These are phyloP conservation scores for Hyla sarda DNA, from an alignment of 2,113 vertebrate genomes.

Conservation along the genomic window DNA sequence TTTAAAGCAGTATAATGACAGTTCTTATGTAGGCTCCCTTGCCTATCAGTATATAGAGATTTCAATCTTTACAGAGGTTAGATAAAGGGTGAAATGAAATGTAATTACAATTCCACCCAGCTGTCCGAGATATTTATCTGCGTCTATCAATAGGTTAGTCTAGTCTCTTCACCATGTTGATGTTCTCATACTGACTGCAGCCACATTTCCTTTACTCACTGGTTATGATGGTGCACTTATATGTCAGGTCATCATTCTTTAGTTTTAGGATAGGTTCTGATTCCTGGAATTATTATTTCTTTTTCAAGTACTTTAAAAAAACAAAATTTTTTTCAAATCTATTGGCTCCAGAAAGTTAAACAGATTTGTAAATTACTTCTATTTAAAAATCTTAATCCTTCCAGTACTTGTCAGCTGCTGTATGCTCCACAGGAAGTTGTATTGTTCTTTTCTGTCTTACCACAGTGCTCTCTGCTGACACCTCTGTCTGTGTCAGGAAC, in stretches of 20 bases:
- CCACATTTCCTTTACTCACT: background rate
- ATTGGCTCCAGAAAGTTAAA: too few species aligned
- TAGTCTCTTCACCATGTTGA: background rate
- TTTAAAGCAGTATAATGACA: slow-evolving; percentile 36
- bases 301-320: too few species aligned
- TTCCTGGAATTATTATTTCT: background rate
- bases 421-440: too few species aligned
- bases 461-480: too few species aligned
- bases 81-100: slow-evolving; percentile 22
- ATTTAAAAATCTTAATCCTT: too few species aligned
- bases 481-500: too few species aligned
- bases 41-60: slow-evolving; percentile 38
- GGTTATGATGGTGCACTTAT: background rate
- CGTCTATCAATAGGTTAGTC: slow-evolving; percentile 4
- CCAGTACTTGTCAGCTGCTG: too few species aligned
- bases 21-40: background rate
- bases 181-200: background rate
- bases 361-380: too few species aligned
- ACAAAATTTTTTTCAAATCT: too few species aligned
- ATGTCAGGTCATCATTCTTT: background rate
- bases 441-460: too few species aligned
- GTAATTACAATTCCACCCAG: slow-evolving; percentile 34
- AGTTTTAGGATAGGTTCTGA: background rate
- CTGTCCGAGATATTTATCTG: slow-evolving; percentile 18
- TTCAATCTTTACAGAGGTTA: slow-evolving; percentile 31